These are phyloP conservation scores for Melanaphis sacchari DNA, from an alignment of 1,140 invertebrate genomes.

Conservation along the genomic window DNA sequence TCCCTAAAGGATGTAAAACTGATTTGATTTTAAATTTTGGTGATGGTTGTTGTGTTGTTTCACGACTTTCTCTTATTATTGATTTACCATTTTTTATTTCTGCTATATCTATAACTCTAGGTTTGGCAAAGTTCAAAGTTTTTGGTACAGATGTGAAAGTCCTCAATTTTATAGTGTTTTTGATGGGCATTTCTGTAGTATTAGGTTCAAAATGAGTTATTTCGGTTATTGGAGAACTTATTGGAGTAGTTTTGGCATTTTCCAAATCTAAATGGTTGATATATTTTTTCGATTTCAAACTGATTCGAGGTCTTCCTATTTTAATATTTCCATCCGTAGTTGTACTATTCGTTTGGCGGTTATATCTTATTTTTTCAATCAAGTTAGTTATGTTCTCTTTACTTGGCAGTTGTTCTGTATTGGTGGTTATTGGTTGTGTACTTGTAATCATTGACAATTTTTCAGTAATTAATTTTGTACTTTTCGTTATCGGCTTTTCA, in stretches of 20 bases:
- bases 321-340: background rate
- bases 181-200: background rate
- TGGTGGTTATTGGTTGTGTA: background rate
- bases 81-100: background rate
- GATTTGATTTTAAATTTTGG: background rate
- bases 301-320: background rate
- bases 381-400: background rate
- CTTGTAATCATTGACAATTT: background rate
- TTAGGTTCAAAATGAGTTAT: background rate
- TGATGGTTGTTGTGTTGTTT: background rate
- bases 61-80: background rate
- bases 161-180: background rate
- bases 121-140: background rate
- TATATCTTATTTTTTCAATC: background rate
- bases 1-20: background rate
- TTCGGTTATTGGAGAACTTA: background rate
- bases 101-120: background rate
- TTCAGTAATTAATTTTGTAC: background rate
- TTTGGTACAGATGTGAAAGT: background rate
- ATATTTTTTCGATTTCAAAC: background rate
- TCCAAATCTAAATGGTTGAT: background rate
- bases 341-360: slow-evolving; percentile 35
- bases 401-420: background rate
- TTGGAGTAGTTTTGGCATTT: background rate
- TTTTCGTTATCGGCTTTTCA: background rate